Conservation (phyloP, 2,113 vertebrate species). For the Callorhinus ursinus region DNA sequence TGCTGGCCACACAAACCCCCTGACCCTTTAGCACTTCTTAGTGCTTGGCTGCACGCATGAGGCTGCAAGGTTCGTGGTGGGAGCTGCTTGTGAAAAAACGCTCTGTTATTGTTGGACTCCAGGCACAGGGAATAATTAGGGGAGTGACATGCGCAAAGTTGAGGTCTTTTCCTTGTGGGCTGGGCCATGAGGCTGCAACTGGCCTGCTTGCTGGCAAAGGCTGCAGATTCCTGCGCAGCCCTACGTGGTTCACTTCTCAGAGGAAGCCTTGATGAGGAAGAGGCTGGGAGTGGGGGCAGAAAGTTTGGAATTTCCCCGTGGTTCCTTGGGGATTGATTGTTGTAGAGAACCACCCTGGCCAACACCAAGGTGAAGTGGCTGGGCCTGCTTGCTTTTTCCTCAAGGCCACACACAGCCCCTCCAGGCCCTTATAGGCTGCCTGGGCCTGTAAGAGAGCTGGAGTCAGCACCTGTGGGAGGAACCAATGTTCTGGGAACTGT, state of each 20-base stretch:
- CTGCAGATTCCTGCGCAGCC: slow-evolving; percentile 46
- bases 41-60: slow-evolving; percentile 49
- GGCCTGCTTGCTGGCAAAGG: slow-evolving; percentile 69
- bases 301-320: slow-evolving; percentile 56
- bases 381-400: background rate
- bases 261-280: slow-evolving; percentile 45
- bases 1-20: slow-evolving; percentile 3
- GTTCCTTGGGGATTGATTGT: background rate
- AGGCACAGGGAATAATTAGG: slow-evolving; percentile 42
- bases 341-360: background rate
- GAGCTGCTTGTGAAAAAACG: slow-evolving; percentile 71
- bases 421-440: background rate
- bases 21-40: slow-evolving; percentile 72
- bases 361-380: background rate
- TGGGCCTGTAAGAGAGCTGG: background rate
- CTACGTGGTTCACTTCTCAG: background rate
- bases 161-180: slow-evolving; percentile 52
- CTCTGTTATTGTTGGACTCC: slow-evolving; percentile 74
- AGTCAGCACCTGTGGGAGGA: background rate
- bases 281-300: slow-evolving; percentile 18
- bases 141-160: slow-evolving; percentile 55
- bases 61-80: slow-evolving; percentile 63
- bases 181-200: background rate
- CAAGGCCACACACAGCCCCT: background rate
- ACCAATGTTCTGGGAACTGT: background rate